phyloP scores from a whole-genome alignment of 2,888 invertebrate species.

The Eupeodes luniger region DNA sequence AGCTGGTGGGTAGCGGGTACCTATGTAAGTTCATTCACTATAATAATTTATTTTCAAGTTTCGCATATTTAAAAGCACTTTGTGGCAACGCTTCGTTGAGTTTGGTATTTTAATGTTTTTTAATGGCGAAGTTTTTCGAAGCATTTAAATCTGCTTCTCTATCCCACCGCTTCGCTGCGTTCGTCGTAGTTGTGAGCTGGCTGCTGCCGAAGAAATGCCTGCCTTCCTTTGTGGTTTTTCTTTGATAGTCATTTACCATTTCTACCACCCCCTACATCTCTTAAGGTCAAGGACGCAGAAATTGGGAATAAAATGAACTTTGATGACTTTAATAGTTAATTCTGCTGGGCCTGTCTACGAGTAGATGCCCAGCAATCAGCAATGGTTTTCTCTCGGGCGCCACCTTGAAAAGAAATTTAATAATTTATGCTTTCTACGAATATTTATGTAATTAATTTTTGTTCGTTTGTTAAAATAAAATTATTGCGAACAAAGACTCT shows the following conservation, averaged over 20 bases:
- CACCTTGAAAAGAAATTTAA: not conserved
- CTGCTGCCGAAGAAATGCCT: conserved; percentile 1
- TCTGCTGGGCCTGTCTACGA: not conserved
- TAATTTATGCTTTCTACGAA: not conserved
- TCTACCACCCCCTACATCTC: too few species aligned
- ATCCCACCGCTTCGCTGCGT: too few species aligned
- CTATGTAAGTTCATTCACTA: not conserved
- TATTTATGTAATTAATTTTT: too few species aligned
- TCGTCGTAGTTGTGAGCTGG: too few species aligned
- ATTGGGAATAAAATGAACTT: conserved; percentile 16
- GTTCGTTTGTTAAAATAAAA: too few species aligned
- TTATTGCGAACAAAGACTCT: too few species aligned
- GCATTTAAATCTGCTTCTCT: conserved; percentile 36
- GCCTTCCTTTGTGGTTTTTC: not conserved
- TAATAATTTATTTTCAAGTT: conserved; percentile 59
- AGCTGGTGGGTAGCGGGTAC: too few species aligned
- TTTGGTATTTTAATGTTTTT: conserved; percentile 45
- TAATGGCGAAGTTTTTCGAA: conserved; percentile 28
- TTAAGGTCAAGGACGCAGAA: conserved; percentile 42
- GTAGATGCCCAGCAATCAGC: not conserved
- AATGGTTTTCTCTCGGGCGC: conserved; percentile 7
- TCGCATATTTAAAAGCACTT: conserved; percentile 51
- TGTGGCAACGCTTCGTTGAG: conserved; percentile 50
- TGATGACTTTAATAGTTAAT: conserved; percentile 24
- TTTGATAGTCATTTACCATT: conserved; percentile 10